Evolutionary conservation across 1,140 invertebrate species (phyloP).

Genomic region (Calliopsis andreniformis): DNA sequence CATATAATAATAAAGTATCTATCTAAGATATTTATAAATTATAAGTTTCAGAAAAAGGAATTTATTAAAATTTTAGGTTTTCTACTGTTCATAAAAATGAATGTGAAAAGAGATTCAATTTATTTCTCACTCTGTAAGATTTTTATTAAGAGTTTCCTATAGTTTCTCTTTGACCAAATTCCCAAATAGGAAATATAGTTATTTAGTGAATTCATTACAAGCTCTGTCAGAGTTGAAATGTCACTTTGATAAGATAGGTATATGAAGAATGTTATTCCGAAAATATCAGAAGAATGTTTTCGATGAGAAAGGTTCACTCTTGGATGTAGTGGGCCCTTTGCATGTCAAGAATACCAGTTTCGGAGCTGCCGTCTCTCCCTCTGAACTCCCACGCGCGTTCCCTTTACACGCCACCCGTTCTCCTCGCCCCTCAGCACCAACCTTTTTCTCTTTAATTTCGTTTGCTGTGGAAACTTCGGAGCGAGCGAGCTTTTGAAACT

Average conservation of each 20-base stretch:
- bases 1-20: too few relatives aligned
- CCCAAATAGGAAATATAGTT: too few relatives aligned
- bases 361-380: slow-evolving; percentile 50
- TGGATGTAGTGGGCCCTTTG: slow-evolving; percentile 56
- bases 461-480: slow-evolving; percentile 69
- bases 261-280: slow-evolving; percentile 16
- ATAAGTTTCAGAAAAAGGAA: too few relatives aligned
- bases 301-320: slow-evolving; percentile 44
- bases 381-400: slow-evolving; percentile 43
- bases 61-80: too few relatives aligned
- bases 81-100: too few relatives aligned
- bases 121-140: too few relatives aligned
- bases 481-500: slow-evolving; percentile 38
- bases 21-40: too few relatives aligned
- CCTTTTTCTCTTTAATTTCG: slow-evolving; percentile 68
- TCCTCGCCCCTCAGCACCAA: not conserved
- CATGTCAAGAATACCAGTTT: slow-evolving; percentile 72
- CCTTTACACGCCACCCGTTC: slow-evolving; percentile 25
- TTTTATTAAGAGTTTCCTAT: too few relatives aligned
- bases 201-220: not conserved
- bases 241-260: not conserved
- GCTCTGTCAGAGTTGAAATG: not conserved
- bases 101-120: too few relatives aligned
- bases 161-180: too few relatives aligned
- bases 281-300: slow-evolving; percentile 45